These are phyloP conservation scores for Cyprinodon tularosa DNA, from an alignment of 2,113 vertebrate genomes.

Conservation along the genomic window DNA sequence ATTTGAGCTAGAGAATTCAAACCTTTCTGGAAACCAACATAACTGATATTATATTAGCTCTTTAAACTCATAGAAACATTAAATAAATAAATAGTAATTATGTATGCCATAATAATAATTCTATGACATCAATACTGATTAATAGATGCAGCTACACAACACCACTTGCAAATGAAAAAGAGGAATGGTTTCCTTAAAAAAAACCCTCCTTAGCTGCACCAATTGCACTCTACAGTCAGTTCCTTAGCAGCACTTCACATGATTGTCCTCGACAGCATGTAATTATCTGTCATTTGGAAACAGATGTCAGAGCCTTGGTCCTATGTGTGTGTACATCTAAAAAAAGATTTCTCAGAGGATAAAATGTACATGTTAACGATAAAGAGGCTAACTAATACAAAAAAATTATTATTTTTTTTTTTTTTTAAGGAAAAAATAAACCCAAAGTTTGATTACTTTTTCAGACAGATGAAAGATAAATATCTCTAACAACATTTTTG, in stretches of 20 bases:
- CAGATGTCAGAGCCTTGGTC: constrained; percentile 88
- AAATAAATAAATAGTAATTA: not conserved
- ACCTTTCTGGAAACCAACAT: not conserved
- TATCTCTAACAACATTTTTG: constrained; percentile 29
- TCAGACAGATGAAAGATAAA: constrained; percentile 41
- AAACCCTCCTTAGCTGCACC: constrained; percentile 46
- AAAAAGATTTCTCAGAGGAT: constrained; percentile 49
- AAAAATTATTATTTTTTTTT: constrained; percentile 17
- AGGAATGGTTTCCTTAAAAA: constrained; percentile 6
- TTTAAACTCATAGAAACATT: too few relatives aligned
- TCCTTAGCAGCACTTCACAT: constrained; percentile 84
- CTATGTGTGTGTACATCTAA: constrained; percentile 49
- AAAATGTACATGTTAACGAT: constrained; percentile 44
- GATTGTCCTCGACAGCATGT: constrained; percentile 91
- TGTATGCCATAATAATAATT: not conserved
- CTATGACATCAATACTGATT: not conserved
- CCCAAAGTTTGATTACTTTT: constrained; percentile 18
- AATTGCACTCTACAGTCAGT: constrained; percentile 46
- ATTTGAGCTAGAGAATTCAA: not conserved
- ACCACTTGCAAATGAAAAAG: not conserved
- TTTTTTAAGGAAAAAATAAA: constrained; percentile 23
- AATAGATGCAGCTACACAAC: not conserved
- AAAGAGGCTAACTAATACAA: constrained; percentile 51
- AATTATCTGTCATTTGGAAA: constrained; percentile 95
- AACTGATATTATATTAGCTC: too few relatives aligned